Base-by-base conservation (phyloP, 1,140 invertebrate species). In the Eulimnadia texana region DNA sequence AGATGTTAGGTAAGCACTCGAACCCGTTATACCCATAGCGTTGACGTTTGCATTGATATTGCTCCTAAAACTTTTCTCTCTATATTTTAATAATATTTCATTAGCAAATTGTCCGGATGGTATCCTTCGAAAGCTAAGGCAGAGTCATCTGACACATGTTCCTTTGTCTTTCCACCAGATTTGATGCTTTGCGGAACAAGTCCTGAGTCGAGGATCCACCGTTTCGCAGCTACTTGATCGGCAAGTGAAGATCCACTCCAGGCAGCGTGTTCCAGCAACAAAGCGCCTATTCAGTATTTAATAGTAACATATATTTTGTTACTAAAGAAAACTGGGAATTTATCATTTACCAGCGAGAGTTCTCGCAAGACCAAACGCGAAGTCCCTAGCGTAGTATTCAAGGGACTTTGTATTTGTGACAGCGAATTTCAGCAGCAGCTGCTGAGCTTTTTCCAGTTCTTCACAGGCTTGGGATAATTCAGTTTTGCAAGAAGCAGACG, bases 361-460 rank as follows among this genome's bases (percentile, higher is more conserved):
- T 62, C 72, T 69, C 22, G 72, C 71, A 33, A 80, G 58, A 59
- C 72, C 72, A 63, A 72, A 78, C 9, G 77, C 70, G 55, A 79
- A 70, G 57, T 78, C 73, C 61, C 78, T 67, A 2, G 77, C 74
- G 27, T 71, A 72, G n/a, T 70, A 54, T 56, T 74, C 68, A 19
- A 73, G 50, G 3, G 66, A 51, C 42, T 70, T 63, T 16, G 54
- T 47, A 56, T 71, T 67, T 3, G 66, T 63, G 50, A 64, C n/a
- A 0, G 69, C 63, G 66, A 72, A 72, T 2, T 64, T 49, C 3
- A 72, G 25, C 10, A 72, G 66, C 19, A 68, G 61, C 3, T 67
- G 66, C 19, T 67, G 61, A 3, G 67, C 67, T 27, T 65, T 64
- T 23, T 68, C 53, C 3, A 75, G 64, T 28, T 66, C 68, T 42